Evolutionary conservation across 2,797 vertebrate species (phyloP).

Genomic region (Loriculus beryllinus): DNA sequence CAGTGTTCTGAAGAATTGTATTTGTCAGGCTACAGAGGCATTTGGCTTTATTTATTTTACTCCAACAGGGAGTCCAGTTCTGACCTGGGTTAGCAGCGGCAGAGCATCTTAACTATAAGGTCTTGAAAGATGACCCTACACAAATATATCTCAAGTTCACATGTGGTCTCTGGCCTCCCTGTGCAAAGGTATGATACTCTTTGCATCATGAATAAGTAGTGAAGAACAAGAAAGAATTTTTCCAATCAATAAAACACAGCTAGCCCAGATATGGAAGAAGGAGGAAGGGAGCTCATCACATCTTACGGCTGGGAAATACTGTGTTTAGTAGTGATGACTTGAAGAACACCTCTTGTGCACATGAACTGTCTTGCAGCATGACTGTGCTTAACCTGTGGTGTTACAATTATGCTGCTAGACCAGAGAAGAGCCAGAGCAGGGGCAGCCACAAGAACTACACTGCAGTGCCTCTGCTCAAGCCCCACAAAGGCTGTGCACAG

Average conservation of each 20-base stretch:
- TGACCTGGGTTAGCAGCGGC: slow-evolving; percentile 6
- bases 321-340: neutral
- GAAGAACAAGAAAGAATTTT: neutral
- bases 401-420: neutral
- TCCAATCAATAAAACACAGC: neutral
- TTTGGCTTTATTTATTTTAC: slow-evolving; percentile 23
- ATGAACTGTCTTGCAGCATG: neutral
- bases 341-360: neutral
- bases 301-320: neutral
- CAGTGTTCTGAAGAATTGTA: neutral
- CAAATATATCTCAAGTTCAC: neutral
- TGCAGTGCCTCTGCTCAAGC: neutral
- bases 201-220: neutral
- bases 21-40: neutral
- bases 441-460: accelerated
- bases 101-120: neutral
- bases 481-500: accelerated
- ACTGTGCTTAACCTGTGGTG: neutral
- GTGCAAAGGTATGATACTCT: neutral
- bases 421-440: neutral
- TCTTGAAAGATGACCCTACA: slow-evolving; percentile 7
- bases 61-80: neutral
- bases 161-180: neutral
- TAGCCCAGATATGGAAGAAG: neutral
- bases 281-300: neutral